Evolutionary conservation across 2,113 vertebrate species (phyloP), one percentile per base, ranked within the genome.

Genomic region (Oncorhynchus keta): DNA sequence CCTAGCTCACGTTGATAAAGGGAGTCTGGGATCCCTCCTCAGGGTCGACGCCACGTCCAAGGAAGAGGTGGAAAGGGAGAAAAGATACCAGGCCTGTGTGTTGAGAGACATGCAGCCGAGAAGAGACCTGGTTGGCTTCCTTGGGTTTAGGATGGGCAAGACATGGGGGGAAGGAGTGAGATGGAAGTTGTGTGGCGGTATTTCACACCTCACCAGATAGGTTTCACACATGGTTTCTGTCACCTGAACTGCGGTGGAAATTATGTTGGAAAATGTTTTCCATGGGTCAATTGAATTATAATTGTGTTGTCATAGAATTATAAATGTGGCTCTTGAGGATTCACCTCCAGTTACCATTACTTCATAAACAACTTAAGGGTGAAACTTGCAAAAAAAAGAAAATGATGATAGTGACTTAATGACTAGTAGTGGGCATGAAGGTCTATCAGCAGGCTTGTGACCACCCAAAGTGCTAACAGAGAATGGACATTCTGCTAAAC

Each of bases 11-110:
- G 73, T 4, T 88, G 90, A 90, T 89, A 88, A 81, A 74, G 70
- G 75, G 76, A 64, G 79, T 81, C 89, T 84, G 87, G 87, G 87
- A 83, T 77, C 80, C 76, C 77, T 90, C 84, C 67, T 72, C 18
- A 61, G 72, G 76, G 71, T 75, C 72, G 83, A 81, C 72, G 72
- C 70, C 35, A 35, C 4, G 12, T 67, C 61, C 67, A 12, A 59
- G 39, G 35, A 68, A 80, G 49, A 68, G 28, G 61, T 55, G 22
- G 30, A 65, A 71, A 77, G 9, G 18, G n/a, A 62, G 49, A 13
- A 2, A 65, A 7, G 64, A 59, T 76, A 62, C 32, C 20, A 67
- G 28, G 12, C 16, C 51, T 49, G 32, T 18, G 57, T 75, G 73
- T 35, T 68, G 68, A 79, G 62, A 74, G 73, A 67, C 6, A 55